phyloP scores from a whole-genome alignment of 2,888 invertebrate species.

The Brachylomia viminalis region DNA sequence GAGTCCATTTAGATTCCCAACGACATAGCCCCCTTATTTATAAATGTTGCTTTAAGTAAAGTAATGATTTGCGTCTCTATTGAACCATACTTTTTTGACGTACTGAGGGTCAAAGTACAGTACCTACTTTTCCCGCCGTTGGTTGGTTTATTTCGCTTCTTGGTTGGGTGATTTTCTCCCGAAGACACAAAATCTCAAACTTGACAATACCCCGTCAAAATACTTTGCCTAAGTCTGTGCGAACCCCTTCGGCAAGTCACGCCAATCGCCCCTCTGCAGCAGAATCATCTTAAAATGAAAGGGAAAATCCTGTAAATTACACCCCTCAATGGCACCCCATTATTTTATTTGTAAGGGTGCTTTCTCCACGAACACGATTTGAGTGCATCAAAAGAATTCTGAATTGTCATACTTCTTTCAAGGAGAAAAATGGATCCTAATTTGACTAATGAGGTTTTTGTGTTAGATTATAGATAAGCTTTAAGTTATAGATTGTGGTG shows the following conservation, averaged over 20 bases:
- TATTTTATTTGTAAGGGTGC: constrained; percentile 80
- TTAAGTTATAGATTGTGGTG: no score
- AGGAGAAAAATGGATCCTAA: constrained; percentile 30
- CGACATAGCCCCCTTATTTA: no score
- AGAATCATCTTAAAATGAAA: constrained; percentile 85
- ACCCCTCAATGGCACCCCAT: constrained; percentile 83
- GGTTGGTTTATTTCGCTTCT: not conserved
- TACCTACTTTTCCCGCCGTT: not conserved
- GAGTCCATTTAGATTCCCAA: no score
- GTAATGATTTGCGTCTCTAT: no score
- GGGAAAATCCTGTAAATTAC: constrained; percentile 86
- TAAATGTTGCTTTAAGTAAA: no score
- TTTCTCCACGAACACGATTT: constrained; percentile 54
- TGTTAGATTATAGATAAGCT: not conserved
- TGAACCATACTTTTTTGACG: no score
- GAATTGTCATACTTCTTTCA: constrained; percentile 57
- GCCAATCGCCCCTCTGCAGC: constrained; percentile 78
- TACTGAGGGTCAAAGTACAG: not conserved
- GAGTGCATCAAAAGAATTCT: constrained; percentile 63
- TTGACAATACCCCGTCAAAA: constrained; percentile 43
- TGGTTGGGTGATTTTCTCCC: not conserved
- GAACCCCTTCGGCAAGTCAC: constrained; percentile 80
- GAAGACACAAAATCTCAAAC: constrained; percentile 15
- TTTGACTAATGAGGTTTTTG: constrained; percentile 45
- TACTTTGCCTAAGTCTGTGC: constrained; percentile 49